Conservation (phyloP, 1,140 invertebrate genomes). For the Ectropis grisescens region DNA sequence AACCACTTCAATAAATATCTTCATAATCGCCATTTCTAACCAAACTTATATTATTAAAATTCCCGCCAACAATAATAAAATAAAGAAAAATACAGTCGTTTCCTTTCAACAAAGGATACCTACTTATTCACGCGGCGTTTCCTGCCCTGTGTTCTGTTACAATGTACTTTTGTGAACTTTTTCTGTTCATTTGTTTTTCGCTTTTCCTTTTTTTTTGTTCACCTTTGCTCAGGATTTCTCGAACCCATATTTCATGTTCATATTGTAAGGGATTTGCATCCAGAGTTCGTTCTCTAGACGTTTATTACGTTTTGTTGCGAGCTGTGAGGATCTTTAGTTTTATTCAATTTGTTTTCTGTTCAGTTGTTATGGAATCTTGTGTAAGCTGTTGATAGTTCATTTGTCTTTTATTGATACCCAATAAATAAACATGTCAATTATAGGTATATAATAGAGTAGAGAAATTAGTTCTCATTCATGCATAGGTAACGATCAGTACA, state of each 20-base stretch:
- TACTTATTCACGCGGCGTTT: constrained; percentile 55
- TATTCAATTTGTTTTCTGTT: too few species aligned
- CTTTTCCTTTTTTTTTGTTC: constrained; percentile 28
- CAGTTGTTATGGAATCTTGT: too few species aligned
- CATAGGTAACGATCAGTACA: too few species aligned
- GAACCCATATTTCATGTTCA: constrained; percentile 62
- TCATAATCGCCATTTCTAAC: too few species aligned
- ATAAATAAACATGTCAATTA: too few species aligned
- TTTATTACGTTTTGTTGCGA: constrained; percentile 6
- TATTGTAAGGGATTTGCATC: constrained; percentile 49
- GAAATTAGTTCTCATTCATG: too few species aligned
- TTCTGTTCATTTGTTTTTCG: constrained; percentile 50
- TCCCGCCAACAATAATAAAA: constrained; percentile 17
- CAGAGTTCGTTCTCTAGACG: constrained; percentile 7
- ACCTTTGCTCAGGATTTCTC: constrained; percentile 47
- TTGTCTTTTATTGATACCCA: too few species aligned
- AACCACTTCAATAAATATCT: too few species aligned
- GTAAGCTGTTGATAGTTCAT: too few species aligned
- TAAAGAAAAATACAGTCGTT: constrained; percentile 20
- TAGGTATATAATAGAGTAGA: too few species aligned
- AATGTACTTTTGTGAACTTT: constrained; percentile 38
- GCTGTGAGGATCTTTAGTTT: constrained; percentile 4
- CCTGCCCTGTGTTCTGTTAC: constrained; percentile 35
- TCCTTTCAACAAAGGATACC: constrained; percentile 22
- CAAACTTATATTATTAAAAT: too few species aligned